These are phyloP conservation scores for Agrypnus murinus DNA, from an alignment of 2,888 invertebrate genomes.

Conservation along the genomic window DNA sequence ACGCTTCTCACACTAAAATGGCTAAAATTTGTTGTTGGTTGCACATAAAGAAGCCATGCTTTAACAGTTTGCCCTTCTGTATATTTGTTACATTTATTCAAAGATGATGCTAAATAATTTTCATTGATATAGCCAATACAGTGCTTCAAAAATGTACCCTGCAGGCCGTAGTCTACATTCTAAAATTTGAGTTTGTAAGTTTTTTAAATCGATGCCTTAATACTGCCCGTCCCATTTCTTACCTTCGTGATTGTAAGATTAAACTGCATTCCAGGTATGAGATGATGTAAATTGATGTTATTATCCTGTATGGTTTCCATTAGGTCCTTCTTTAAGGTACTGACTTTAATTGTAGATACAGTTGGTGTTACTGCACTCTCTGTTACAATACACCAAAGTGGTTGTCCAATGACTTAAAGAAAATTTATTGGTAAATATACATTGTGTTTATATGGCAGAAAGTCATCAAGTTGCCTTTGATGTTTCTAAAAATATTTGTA, in stretches of 20 bases:
- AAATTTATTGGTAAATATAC: too few relatives aligned
- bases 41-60: slow-evolving; percentile 79
- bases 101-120: slow-evolving; percentile 69
- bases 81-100: slow-evolving; percentile 64
- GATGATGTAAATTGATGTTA: slow-evolving; percentile 62
- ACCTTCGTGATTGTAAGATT: slow-evolving; percentile 75
- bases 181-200: slow-evolving; percentile 59
- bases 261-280: slow-evolving; percentile 74
- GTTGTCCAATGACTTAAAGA: slow-evolving; percentile 75
- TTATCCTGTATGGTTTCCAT: slow-evolving; percentile 59
- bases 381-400: slow-evolving; percentile 76
- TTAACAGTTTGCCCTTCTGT: slow-evolving; percentile 72
- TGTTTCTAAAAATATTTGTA: too few relatives aligned
- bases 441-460: too few relatives aligned
- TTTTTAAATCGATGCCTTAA: too few relatives aligned
- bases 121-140: slow-evolving; percentile 74
- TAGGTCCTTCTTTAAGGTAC: slow-evolving; percentile 68
- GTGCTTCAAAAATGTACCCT: slow-evolving; percentile 73
- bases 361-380: slow-evolving; percentile 70
- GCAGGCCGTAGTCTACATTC: slow-evolving; percentile 74
- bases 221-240: too few relatives aligned
- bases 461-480: too few relatives aligned
- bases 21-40: slow-evolving; percentile 80
- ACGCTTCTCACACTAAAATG: slow-evolving; percentile 75
- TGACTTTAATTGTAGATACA: slow-evolving; percentile 73